Evolutionary conservation across 2,113 vertebrate species (phyloP).

Genomic region (Ctenomys sociabilis): DNA sequence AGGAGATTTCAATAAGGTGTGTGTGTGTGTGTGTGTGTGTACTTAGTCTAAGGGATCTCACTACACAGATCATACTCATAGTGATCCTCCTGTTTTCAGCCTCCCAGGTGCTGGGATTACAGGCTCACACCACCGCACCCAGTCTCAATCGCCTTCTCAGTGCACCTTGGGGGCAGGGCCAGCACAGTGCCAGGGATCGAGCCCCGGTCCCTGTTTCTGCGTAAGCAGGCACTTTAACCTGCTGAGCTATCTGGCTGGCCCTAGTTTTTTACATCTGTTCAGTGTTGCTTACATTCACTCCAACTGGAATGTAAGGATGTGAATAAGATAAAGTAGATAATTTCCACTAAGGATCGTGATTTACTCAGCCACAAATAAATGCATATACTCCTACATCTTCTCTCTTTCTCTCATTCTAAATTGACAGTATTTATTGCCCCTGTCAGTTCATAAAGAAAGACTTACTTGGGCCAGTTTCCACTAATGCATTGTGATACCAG

Average conservation of each 20-base stretch:
- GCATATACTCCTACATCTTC: background rate
- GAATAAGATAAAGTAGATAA: background rate
- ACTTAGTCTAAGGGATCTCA: no score
- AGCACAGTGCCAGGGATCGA: no score
- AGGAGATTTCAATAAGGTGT: conserved; percentile 19
- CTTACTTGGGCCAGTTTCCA: background rate
- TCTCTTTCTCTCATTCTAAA: background rate
- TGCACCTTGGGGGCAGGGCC: no score
- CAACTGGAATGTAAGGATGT: background rate
- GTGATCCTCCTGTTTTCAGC: no score
- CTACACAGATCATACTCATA: no score
- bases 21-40: no score
- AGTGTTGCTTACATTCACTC: background rate
- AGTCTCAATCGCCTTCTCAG: no score
- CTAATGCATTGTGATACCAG: background rate
- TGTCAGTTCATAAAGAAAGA: background rate
- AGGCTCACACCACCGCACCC: no score
- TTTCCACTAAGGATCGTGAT: background rate
- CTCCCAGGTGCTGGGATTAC: no score
- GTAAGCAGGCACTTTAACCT: no score
- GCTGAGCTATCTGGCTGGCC: no score
- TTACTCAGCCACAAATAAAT: background rate
- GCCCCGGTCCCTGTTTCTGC: no score
- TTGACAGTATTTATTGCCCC: background rate
- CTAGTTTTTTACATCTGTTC: conserved; percentile 18